These are phyloP conservation scores for Cataglyphis albicans DNA, from an alignment of 2,888 invertebrate genomes.

Conservation along the genomic window DNA sequence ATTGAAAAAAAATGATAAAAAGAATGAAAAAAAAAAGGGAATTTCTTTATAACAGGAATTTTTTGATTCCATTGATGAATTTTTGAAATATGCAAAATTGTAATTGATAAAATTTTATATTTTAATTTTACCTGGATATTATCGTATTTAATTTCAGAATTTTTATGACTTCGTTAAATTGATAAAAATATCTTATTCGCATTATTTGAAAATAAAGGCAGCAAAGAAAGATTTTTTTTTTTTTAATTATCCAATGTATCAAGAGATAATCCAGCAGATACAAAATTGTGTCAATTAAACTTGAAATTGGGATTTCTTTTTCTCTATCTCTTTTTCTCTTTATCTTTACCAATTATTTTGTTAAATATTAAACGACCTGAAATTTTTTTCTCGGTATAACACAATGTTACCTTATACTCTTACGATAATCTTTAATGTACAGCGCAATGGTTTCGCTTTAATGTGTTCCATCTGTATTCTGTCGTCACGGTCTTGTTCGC, in stretches of 20 bases:
- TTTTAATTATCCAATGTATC: neutral
- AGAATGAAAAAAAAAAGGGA: neutral
- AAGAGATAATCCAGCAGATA: neutral
- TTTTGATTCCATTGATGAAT: neutral
- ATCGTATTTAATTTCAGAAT: neutral
- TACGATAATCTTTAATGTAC: constrained; percentile 41
- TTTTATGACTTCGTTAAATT: neutral
- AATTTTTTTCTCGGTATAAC: neutral
- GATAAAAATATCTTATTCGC: neutral
- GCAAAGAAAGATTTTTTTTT: neutral
- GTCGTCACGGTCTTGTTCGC: constrained; percentile 48
- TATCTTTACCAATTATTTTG: neutral
- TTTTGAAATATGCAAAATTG: neutral
- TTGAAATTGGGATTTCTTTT: neutral
- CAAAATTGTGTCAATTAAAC: neutral
- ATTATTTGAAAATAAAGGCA: neutral
- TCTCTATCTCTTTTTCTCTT: neutral
- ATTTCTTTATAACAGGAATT: neutral
- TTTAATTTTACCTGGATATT: neutral
- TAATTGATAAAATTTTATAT: neutral
- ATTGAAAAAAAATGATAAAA: constrained; percentile 33
- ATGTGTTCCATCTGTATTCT: constrained; percentile 51
- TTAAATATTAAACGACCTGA: neutral
- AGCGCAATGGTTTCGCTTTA: constrained; percentile 45
- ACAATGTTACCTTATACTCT: neutral